Evolutionary conservation across 1,140 invertebrate genomes (phyloP), one percentile per base, ranked within the genome.

Genomic region (Aphidius ervi): DNA sequence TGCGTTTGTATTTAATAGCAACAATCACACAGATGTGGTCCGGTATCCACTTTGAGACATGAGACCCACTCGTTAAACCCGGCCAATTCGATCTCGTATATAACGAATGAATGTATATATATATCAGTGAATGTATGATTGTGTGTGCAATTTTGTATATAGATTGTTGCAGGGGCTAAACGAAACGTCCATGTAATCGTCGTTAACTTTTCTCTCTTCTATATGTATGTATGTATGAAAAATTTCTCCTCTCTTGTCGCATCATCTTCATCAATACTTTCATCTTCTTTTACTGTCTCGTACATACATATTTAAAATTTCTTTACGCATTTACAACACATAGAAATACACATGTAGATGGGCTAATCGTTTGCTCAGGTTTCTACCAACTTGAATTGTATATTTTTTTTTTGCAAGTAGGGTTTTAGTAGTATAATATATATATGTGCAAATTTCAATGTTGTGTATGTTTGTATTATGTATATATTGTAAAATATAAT

Each of bases 401-500:
- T 4, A 31, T 3, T 31, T 31, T 31, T 31, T 31, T 31, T 31
- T 31, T 31, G 23, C 23, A 31, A 31, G 23, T 31, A 31, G 23
- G 23, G 2, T 31, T 31, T 31, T 31, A 31, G 23, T 31, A 31
- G 23, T 31, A 31, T 3, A 31, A 4, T 56, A 63, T 54, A 55
- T 48, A 59, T 52, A 59, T 57, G 58, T 61, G 63, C 16, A 16
- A 16, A 0, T 0, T 16, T 16, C 16, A 16, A 16, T 16, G 16
- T 16, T 65, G 63, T 63, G 49, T 56, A 62, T 62, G 58, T 61
- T 63, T 67, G 63, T 63, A 65, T 56, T 16, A 16, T 63, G 61
- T 52, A 58, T 48, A 63, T 62, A 59, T 59, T 63, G 58, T 62
- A 62, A 60, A 64, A 64, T 41, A 58, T 63, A 68, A 66, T 64